A percentile compares a stretch with the other conserved stretches of the same genome.
phyloP scores from a whole-genome alignment of 1,140 invertebrate species.

The Tetragonula clypearis region DNA sequence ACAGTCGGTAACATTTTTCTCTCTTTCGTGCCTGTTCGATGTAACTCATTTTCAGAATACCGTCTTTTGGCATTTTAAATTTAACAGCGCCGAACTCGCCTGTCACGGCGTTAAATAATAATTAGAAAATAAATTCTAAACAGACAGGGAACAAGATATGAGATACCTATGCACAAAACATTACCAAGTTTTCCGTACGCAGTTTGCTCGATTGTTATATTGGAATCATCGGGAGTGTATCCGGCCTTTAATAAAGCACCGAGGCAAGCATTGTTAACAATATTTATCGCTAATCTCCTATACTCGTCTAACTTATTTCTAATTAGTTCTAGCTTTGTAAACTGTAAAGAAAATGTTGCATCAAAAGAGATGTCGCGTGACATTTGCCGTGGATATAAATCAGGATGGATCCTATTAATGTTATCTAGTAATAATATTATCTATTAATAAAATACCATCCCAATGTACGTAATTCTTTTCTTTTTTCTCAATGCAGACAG shows the following conservation, averaged over 20 bases:
- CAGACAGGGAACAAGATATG: neutral
- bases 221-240: constrained; percentile 87
- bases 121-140: neutral
- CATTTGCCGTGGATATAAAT: neutral
- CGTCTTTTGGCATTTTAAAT: constrained; percentile 73
- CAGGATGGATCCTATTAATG: neutral
- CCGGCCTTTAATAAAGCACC: constrained; percentile 88
- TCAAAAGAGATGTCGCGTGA: neutral
- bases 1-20: constrained; percentile 87
- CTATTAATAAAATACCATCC: neutral
- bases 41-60: constrained; percentile 87
- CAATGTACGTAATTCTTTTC: neutral
- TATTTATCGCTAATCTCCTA: constrained; percentile 84
- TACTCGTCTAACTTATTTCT: constrained; percentile 83
- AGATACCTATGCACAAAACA: neutral
- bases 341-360: constrained; percentile 3
- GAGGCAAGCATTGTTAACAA: constrained; percentile 87
- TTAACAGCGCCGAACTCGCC: constrained; percentile 63
- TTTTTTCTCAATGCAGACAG: neutral
- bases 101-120: neutral
- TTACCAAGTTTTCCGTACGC: constrained; percentile 72
- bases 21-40: constrained; percentile 91
- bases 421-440: neutral
- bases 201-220: constrained; percentile 76
- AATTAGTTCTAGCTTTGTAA: constrained; percentile 80